Evolutionary conservation across 2,888 invertebrate genomes (phyloP).

Genomic region (Megaustenia siamemsis): DNA sequence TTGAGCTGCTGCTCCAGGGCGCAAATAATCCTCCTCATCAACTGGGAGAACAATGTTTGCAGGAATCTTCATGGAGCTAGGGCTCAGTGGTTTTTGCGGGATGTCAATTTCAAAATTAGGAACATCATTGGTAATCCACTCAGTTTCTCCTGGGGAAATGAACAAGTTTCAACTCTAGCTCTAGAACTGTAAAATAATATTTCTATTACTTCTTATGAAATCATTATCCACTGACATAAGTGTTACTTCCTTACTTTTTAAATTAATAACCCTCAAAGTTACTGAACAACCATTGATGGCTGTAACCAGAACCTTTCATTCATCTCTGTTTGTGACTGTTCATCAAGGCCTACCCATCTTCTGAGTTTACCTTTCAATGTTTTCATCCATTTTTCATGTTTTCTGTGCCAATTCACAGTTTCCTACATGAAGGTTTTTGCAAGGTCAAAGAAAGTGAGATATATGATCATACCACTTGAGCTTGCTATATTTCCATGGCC

Average conservation of each 20-base stretch:
- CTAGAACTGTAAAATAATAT: background rate
- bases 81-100: background rate
- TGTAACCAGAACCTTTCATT: no score
- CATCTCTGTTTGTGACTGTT: no score
- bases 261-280: background rate
- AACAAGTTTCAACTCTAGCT: background rate
- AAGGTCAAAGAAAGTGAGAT: no score
- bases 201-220: background rate
- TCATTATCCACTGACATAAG: background rate
- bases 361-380: no score
- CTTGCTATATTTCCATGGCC: no score
- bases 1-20: conserved; percentile 91
- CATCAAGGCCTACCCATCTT: no score
- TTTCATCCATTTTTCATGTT: no score
- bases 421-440: no score
- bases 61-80: conserved; percentile 33
- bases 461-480: no score
- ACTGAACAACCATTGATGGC: no score
- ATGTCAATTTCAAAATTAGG: no score
- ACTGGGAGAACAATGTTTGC: conserved; percentile 84
- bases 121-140: background rate
- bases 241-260: background rate
- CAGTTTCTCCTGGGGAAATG: background rate
- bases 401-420: no score
- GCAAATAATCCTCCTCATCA: conserved; percentile 96